Percentiles rank a stretch among this genome's conserved stretches.
Conservation (phyloP, 1,140 invertebrate species). For the Aphis craccivora region DNA sequence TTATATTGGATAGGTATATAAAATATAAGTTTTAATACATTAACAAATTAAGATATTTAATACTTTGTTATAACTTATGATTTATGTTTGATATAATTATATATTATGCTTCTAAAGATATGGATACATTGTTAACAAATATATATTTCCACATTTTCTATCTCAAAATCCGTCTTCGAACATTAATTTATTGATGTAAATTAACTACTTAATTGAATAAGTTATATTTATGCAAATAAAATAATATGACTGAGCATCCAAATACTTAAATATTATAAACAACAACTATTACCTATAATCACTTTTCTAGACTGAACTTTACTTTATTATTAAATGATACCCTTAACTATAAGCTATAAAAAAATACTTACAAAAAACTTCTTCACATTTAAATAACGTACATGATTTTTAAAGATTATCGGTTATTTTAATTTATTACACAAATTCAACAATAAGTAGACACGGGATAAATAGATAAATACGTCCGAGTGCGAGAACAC, state of each 20-base stretch:
- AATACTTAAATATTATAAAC: neutral
- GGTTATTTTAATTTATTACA: neutral
- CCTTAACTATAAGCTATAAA: neutral
- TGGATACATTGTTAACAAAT: no score
- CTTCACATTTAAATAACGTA: neutral
- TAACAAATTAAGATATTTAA: neutral
- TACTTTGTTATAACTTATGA: neutral
- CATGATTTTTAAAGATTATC: neutral
- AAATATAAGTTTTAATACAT: neutral
- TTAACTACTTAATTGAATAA: no score
- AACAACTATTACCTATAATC: neutral
- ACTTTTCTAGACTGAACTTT: neutral
- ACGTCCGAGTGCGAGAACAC: slow-evolving; percentile 1
- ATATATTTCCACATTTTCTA: no score
- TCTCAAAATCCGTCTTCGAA: no score
- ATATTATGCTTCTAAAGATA: no score
- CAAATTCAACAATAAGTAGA: neutral
- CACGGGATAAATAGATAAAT: neutral
- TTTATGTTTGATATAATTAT: no score
- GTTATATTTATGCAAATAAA: no score
- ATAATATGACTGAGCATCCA: no score
- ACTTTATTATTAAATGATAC: neutral
- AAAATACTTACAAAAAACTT: neutral
- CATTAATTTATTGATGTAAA: no score
- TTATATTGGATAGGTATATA: neutral